Base-by-base conservation (phyloP, 2,888 invertebrate species). In the Plebejus melissa region DNA sequence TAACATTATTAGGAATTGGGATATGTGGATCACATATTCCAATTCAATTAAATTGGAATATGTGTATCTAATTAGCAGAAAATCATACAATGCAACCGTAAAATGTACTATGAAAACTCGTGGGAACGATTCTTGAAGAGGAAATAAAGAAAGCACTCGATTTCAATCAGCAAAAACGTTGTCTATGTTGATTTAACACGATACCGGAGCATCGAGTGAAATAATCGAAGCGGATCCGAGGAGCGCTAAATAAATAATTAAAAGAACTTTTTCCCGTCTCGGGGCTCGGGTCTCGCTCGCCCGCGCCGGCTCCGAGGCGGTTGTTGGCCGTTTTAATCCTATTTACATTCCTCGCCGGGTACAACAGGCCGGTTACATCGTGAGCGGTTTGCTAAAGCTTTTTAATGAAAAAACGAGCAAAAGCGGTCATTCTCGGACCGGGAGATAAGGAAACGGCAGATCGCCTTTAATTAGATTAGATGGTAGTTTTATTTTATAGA, bases 301-400 rank as follows among this genome's bases (percentile, higher is more conserved):
- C 65, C 32, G 32, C 65, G 65, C 32, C 16, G 65, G 65, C 65
- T 65, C 65, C 65, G 81, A 80, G 82, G 81, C 82, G 82, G 82
- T 80, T 82, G 81, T 79, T 80, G 81, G 80, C 84, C 85, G 84
- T 82, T 86, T 85, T 85, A 82, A 84, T 87, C 88, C 87, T 88
- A 88, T 88, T 89, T 89, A 88, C 88, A 87, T 85, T 86, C 86
- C 84, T 80, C 79, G 80, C 78, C 80, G 81, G 77, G 81, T 84
- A 82, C 85, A 82, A 81, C 80, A 77, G 83, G 74, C 81, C 82
- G 82, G 80, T 79, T 76, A 22, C 77, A 74, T 74, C 70, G 76
- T 74, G 58, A 70, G 69, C 65, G 58, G 54, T 69, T 71, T 69
- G 74, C 50, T 74, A 69, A 69, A 74, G 69, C 74, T 69, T 50